Conservation (phyloP, 2,797 vertebrate genomes). For the Sphenodon punctatus region DNA sequence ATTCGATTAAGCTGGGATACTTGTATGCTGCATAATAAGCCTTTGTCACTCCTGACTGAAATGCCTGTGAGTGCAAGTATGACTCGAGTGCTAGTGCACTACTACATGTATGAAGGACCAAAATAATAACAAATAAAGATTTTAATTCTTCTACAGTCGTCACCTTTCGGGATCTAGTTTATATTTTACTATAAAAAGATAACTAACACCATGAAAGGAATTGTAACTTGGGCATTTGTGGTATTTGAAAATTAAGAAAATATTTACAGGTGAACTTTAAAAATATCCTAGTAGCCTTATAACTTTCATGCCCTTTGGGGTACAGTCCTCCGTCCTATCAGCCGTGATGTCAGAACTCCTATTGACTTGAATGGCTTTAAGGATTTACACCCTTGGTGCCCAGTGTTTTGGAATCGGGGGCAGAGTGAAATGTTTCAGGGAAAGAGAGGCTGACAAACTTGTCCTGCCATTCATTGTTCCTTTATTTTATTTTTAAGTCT, state of each 20-base stretch:
- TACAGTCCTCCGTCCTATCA: too few relatives aligned
- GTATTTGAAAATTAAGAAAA: background rate
- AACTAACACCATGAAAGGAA: background rate
- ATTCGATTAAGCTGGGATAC: background rate
- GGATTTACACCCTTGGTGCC: background rate
- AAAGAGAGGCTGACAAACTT: background rate
- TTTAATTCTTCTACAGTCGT: background rate
- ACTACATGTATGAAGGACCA: background rate
- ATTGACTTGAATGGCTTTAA: background rate
- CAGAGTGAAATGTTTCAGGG: background rate
- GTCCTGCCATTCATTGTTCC: background rate
- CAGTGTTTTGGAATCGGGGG: background rate
- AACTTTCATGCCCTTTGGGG: too few relatives aligned
- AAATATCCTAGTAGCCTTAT: too few relatives aligned
- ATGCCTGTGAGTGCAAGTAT: background rate
- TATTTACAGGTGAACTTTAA: background rate
- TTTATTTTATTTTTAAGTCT: conserved; percentile 26
- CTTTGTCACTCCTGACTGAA: background rate
- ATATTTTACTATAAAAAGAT: background rate
- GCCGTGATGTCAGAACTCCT: too few relatives aligned
- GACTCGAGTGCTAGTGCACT: background rate
- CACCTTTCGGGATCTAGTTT: background rate
- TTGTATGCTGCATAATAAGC: background rate
- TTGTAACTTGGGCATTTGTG: background rate
- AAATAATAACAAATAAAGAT: background rate